These are phyloP conservation scores for Lacerta agilis DNA, from an alignment of 2,797 vertebrate genomes.

Conservation along the genomic window DNA sequence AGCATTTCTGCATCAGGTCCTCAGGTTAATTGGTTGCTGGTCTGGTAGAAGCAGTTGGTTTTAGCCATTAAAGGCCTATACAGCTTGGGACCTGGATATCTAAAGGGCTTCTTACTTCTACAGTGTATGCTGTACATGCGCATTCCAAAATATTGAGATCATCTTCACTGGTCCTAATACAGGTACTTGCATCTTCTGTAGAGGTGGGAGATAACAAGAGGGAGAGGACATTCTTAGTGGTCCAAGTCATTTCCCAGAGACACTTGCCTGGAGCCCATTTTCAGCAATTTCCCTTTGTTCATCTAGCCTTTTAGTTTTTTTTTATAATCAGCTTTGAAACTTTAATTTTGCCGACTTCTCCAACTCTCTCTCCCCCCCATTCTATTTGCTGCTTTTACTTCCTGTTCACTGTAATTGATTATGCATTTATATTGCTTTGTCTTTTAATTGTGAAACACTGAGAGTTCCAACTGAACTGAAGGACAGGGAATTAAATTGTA, in stretches of 20 bases:
- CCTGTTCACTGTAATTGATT: too few relatives aligned
- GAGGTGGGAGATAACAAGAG: not conserved
- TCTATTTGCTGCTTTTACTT: not conserved
- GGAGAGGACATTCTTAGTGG: too few relatives aligned
- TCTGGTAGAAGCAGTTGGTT: not conserved
- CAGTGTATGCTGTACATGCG: not conserved
- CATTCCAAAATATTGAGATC: not conserved
- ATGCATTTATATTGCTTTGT: not conserved
- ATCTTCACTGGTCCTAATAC: not conserved
- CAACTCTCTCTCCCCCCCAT: not conserved
- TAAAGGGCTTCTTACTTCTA: not conserved
- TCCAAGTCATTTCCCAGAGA: not conserved
- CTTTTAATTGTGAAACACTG: not conserved
- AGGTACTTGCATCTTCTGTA: not conserved
- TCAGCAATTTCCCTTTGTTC: not conserved
- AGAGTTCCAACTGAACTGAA: not conserved
- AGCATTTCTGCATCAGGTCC: not conserved
- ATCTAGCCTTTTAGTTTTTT: not conserved
- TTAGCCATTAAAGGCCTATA: not conserved
- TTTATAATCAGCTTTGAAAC: not conserved
- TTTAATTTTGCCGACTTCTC: not conserved
- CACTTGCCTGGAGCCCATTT: not conserved
- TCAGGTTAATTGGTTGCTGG: not conserved
- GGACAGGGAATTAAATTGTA: not conserved
- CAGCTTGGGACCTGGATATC: not conserved